Evolutionary conservation across 2,797 vertebrate genomes (phyloP), one percentile per base, ranked within the genome.

Genomic region (Amblyopsis hoosieri): DNA sequence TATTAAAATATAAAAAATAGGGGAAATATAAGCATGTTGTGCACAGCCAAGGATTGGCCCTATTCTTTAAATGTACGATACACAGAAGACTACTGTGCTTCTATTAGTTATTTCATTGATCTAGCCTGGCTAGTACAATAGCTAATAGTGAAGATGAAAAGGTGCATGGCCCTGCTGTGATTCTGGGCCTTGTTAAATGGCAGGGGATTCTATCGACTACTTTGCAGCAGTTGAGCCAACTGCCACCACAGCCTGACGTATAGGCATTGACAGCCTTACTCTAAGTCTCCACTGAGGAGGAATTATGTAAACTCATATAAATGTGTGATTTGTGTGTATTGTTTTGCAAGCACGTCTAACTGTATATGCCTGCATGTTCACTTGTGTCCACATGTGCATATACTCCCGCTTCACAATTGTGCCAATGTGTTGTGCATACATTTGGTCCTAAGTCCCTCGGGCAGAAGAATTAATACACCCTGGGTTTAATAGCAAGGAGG

Each of bases 401-500:
- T 54, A 2, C 29, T 23, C 17, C 15, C 52, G 12, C 17, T 12
- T 23, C 15, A 11, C 14, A 17, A 14, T 19, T 19, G 11, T 56
- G 62, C 37, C 46, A 60, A 49, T 65, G 64, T 73, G 4, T 57
- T 47, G 4, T 2, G 3, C 48, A 15, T 59, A 46, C 49, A 7
- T 57, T 66, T 33, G 70, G 57, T 61, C 66, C 5, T 3, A 15
- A 29, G 37, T 37, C 19, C 12, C 17, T 47, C 2, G 12, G 71
- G 70, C 54, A 23, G 2, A 67, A 68, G 66, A 80, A 89, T 90
- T 84, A 48, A 90, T 89, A 72, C 71, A 85, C 67, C 78, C 74
- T 0, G 46, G 75, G 85, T 85, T 90, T 90, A 90, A 89, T 88
- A 72, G 72, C 66, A 79, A 86, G 74, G 76, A 77, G 79, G 75